Evolutionary conservation across 2,797 vertebrate species (phyloP).

Genomic region (Chiloscyllium punctatum): DNA sequence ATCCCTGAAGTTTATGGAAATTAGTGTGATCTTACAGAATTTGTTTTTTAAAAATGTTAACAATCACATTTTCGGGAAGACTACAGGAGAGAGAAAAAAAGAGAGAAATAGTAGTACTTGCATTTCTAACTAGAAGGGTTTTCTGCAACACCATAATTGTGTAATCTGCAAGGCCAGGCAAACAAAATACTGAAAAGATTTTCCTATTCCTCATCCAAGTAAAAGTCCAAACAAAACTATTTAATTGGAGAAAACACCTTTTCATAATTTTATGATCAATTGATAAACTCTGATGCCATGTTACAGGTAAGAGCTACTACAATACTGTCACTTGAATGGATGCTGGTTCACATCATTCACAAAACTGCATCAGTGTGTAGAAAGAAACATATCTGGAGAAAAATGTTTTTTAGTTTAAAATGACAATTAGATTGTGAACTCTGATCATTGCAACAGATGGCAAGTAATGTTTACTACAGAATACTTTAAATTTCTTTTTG

Average conservation of each 20-base stretch:
- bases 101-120: not conserved
- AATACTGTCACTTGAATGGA: not conserved
- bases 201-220: not conserved
- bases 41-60: not conserved
- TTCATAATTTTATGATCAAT: no score
- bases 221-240: not conserved
- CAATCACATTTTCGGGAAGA: conserved; percentile 36
- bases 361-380: not conserved
- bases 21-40: conserved; percentile 29
- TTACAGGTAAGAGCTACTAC: not conserved
- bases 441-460: not conserved
- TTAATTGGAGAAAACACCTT: not conserved
- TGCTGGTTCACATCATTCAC: not conserved
- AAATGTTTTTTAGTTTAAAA: not conserved
- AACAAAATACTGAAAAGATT: conserved; percentile 35
- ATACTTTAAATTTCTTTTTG: not conserved
- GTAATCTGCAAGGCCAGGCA: conserved; percentile 16
- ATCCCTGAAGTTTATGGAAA: conserved; percentile 38
- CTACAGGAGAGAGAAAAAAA: not conserved
- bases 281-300: not conserved
- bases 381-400: not conserved
- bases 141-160: conserved; percentile 3
- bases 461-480: not conserved
- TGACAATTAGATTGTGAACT: not conserved
- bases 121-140: conserved; percentile 2